These are phyloP conservation scores for Myzus persicae DNA, from an alignment of 1,140 invertebrate species.

Conservation along the genomic window DNA sequence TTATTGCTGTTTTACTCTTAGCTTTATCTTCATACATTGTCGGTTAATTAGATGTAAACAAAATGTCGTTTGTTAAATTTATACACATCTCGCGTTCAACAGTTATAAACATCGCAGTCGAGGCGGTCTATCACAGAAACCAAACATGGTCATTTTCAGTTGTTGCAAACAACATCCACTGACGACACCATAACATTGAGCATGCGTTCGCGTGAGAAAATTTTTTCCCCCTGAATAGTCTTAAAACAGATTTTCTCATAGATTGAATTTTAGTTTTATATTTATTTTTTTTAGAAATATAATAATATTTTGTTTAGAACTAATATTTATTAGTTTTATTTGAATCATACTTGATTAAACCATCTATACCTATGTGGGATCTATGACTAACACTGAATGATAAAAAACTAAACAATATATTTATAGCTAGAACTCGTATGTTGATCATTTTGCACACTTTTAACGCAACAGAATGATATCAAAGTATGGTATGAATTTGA, in stretches of 20 bases:
- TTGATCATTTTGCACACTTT: neutral
- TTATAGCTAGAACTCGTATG: neutral
- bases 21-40: neutral
- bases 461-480: neutral
- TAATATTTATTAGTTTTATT: neutral
- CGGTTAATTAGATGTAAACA: neutral
- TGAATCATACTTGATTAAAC: neutral
- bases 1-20: neutral
- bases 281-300: neutral
- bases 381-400: neutral
- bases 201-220: conserved; percentile 18
- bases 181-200: neutral
- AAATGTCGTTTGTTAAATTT: neutral
- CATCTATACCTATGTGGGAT: neutral
- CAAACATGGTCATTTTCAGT: conserved; percentile 30
- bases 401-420: neutral
- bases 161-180: neutral
- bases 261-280: neutral
- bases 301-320: neutral
- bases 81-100: neutral
- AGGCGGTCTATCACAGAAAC: neutral
- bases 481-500: neutral
- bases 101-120: neutral
- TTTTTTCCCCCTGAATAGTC: neutral
- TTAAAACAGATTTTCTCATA: neutral